These are phyloP conservation scores for Ctenicera cuprea DNA, from an alignment of 2,888 invertebrate genomes.

Conservation along the genomic window DNA sequence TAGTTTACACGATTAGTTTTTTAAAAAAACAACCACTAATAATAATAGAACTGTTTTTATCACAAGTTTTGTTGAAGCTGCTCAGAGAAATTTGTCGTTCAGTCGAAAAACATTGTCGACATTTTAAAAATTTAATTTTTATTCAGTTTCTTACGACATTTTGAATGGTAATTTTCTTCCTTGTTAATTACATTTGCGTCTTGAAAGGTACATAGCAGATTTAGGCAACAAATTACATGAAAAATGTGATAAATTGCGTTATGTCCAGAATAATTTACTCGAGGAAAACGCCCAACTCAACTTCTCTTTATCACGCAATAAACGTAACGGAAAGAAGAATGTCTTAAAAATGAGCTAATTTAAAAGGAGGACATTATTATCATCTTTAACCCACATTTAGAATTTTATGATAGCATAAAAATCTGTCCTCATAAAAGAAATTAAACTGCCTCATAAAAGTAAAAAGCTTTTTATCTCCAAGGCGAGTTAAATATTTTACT, in stretches of 20 bases:
- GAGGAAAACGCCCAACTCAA: conserved; percentile 15
- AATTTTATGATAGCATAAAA: conserved; percentile 10
- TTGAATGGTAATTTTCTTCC: conserved; percentile 6
- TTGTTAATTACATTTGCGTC: conserved; percentile 18
- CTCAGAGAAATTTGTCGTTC: no score
- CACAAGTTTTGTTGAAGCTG: no score
- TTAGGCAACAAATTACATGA: conserved; percentile 22
- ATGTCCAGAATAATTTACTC: conserved; percentile 20
- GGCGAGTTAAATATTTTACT: conserved; percentile 5
- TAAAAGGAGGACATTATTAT: conserved; percentile 5
- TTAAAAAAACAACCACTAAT: no score
- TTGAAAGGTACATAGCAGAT: conserved; percentile 28
- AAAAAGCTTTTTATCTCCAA: conserved; percentile 8
- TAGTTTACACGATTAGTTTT: no score
- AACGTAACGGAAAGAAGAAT: conserved; percentile 1
- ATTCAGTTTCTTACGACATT: background rate
- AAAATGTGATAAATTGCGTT: conserved; percentile 37
- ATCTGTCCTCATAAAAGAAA: conserved; percentile 18
- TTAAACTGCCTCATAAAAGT: conserved; percentile 15
- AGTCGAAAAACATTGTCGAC: no score
- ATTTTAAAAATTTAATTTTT: background rate
- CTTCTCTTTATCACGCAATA: conserved; percentile 31
- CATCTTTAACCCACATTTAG: conserved; percentile 11
- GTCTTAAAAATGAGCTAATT: background rate
- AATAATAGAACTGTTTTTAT: no score